Conservation (phyloP, 2,888 invertebrate species). For the Gibbula magus region DNA sequence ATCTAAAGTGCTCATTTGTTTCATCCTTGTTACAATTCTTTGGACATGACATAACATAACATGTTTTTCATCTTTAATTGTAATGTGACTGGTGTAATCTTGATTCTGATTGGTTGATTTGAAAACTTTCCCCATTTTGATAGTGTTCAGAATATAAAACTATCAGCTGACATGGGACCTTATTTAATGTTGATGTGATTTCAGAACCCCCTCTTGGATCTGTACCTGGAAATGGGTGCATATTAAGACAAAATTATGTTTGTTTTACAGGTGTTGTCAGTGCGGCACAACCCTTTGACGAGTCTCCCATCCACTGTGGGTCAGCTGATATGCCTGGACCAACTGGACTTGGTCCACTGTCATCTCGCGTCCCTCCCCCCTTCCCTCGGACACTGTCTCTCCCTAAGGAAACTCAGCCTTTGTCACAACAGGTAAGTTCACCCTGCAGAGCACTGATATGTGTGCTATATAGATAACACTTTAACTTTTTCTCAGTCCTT, state of each 20-base stretch:
- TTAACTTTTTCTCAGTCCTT: no score
- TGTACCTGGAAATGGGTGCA: not conserved
- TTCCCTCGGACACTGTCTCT: slow-evolving; percentile 48
- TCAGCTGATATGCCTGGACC: slow-evolving; percentile 45
- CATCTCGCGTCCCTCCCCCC: slow-evolving; percentile 43
- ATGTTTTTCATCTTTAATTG: no score
- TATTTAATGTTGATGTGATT: not conserved
- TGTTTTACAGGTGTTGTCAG: slow-evolving; percentile 42
- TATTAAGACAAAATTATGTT: not conserved
- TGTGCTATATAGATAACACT: no score
- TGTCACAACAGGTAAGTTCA: slow-evolving; percentile 48
- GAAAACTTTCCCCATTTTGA: no score
- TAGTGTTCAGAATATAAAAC: no score
- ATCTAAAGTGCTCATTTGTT: no score
- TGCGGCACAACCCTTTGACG: slow-evolving; percentile 44
- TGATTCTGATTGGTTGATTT: no score
- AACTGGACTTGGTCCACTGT: slow-evolving; percentile 46
- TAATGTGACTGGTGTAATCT: no score
- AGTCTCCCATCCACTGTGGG: slow-evolving; percentile 44
- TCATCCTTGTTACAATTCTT: no score
- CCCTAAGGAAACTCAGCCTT: slow-evolving; percentile 41
- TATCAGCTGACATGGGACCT: no score
- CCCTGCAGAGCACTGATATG: no score
- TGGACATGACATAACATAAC: no score
- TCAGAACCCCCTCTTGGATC: not conserved